Conservation (phyloP, 2,888 invertebrate species). For the Steromphala cineraria region DNA sequence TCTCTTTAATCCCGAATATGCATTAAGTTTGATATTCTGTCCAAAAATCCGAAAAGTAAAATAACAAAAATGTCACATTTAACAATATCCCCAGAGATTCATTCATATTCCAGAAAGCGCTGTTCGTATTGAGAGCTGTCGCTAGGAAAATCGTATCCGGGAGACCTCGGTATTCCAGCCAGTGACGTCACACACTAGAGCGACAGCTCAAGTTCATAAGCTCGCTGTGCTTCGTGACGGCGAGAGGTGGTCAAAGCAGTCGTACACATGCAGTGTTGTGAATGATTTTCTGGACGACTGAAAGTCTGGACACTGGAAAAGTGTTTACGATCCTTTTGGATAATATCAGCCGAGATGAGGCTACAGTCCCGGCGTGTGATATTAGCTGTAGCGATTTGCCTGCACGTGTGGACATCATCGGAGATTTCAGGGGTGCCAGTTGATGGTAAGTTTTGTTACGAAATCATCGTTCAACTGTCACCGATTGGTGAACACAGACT, state of each 20-base stretch:
- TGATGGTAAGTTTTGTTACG: not conserved
- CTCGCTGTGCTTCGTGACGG: not conserved
- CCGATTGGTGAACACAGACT: not conserved
- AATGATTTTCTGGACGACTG: not conserved
- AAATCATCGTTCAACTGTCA: not conserved
- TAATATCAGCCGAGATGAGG: not conserved
- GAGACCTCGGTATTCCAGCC: not conserved
- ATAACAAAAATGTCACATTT: no score
- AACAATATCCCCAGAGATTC: no score
- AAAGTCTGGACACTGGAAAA: constrained; percentile 1
- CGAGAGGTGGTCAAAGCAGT: not conserved
- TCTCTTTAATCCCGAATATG: no score
- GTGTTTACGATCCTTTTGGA: constrained; percentile 5
- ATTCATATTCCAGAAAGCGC: no score
- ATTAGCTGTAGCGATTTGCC: not conserved
- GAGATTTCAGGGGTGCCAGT: not conserved
- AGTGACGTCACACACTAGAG: constrained; percentile 3
- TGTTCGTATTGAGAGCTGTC: not conserved
- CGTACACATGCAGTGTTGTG: constrained; percentile 2
- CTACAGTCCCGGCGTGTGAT: not conserved
- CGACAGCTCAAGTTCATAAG: not conserved
- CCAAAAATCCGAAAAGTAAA: no score
- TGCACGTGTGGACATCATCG: not conserved
- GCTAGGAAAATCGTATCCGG: not conserved
- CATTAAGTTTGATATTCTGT: no score